Evolutionary conservation across 2,888 invertebrate species (phyloP), one percentile per base, ranked within the genome.

Genomic region (Pheosia gnoma): DNA sequence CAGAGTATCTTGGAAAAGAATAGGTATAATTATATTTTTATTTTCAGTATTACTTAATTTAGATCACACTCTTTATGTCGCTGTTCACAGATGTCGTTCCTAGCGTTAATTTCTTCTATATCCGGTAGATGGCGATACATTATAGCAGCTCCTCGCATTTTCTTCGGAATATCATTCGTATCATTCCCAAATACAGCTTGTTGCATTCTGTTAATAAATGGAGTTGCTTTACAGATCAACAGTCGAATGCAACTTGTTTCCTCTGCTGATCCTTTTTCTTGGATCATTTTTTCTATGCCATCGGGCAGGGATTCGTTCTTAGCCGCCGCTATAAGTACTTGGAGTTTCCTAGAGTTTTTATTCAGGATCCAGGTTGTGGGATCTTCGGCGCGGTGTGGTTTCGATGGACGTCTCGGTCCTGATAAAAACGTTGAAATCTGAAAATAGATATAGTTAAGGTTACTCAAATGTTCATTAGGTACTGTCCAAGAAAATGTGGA

Each of bases 191-290:
- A 89, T 0, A 93, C 93, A n/a, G 96, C 95, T 62, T 94, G 94
- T 80, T 98, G 97, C 95, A 97, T 97, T 71, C 95, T 96, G 89
- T 94, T 94, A 65, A 98, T 95, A 65, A 97, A 95, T 0, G 97
- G 97, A 0, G 96, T 95, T 67, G 95, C 94, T 89, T 97, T 97
- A 82, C 98, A 98, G 66, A 97, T 89, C 45, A 98, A 86, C 43
- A 97, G 88, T 77, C 95, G 95, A 3, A 97, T 91, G 74, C 97
- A 97, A 59, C 95, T 95, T 0, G 95, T 95, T 72, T 96, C 95
- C 64, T 95, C 92, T 8, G 94, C 87, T 0, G 91, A 83, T 37
- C 94, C 94, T 75, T 94, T 84, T 71, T 94, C 89, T 77, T 93
- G 89, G 58, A 96, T 91, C 67, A 94, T 86, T 9, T 95, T 91